Conservation (phyloP, 2,888 invertebrate genomes). For the Tachystola acroxantha region DNA sequence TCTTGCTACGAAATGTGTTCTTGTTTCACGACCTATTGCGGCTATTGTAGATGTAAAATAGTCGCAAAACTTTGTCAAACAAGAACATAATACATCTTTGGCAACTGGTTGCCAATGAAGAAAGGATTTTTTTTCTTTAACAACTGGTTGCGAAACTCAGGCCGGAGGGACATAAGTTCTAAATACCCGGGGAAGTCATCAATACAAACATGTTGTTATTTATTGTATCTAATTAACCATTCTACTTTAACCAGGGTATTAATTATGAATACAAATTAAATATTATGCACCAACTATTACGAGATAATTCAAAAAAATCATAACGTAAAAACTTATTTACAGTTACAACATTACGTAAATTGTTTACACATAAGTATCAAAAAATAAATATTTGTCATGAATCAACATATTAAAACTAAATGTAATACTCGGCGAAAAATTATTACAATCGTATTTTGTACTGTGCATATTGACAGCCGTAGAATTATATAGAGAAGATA, state of each 20-base stretch:
- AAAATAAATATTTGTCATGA: conserved; percentile 73
- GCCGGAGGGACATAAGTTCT: no score
- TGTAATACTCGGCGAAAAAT: conserved; percentile 60
- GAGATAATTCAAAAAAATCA: conserved; percentile 8
- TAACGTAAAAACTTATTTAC: conserved; percentile 6
- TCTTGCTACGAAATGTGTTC: no score
- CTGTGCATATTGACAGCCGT: conserved; percentile 65
- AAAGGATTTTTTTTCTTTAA: no score
- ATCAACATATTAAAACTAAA: conserved; percentile 58
- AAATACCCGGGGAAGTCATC: no score
- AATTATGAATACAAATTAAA: conserved; percentile 17
- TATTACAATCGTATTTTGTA: conserved; percentile 24
- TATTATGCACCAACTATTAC: conserved; percentile 46
- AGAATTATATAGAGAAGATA: conserved; percentile 33
- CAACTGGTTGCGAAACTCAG: no score
- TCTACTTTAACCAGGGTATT: conserved; percentile 9
- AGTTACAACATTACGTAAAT: conserved; percentile 15
- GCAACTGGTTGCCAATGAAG: no score
- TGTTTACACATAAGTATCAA: conserved; percentile 28
- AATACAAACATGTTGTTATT: no score
- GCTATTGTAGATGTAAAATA: no score
- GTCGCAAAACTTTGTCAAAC: no score
- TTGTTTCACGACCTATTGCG: no score
- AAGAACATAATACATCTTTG: no score
- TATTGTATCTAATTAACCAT: conserved; percentile 3